Evolutionary conservation across 2,113 vertebrate species (phyloP).

Genomic region (Gallinago jamesoni): DNA sequence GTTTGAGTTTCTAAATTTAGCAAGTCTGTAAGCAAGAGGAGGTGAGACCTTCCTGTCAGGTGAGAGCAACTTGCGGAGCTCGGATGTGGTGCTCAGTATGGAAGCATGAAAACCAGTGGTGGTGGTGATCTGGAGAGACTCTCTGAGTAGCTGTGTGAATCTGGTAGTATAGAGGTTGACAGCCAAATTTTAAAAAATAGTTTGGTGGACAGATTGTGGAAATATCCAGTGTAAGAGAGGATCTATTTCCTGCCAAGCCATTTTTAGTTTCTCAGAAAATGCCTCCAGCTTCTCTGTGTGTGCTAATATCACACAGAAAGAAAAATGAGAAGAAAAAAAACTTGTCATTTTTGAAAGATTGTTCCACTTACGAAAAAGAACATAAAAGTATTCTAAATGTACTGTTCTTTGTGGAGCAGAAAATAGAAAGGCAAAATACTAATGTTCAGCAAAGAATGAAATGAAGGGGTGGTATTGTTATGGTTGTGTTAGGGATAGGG

Average conservation of each 20-base stretch:
- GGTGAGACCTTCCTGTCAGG: not conserved
- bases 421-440: not conserved
- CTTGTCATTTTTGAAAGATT: not conserved
- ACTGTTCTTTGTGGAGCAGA: not conserved
- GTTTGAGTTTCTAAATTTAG: slow-evolving; percentile 54
- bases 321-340: not conserved
- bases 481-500: not conserved
- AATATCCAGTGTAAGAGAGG: not conserved
- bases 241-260: not conserved
- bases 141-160: not conserved
- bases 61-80: not conserved
- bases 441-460: slow-evolving; percentile 4
- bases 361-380: not conserved
- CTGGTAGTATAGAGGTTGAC: not conserved
- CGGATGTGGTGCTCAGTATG: not conserved
- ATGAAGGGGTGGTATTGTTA: not conserved
- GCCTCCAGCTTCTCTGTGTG: not conserved
- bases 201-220: not conserved
- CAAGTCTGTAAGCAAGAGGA: not conserved
- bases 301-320: not conserved
- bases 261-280: not conserved
- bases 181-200: not conserved
- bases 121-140: not conserved
- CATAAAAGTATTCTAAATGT: not conserved
- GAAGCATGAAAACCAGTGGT: rapidly evolving